Conservation (phyloP, 2,113 vertebrate species). For the Gymnobelideus leadbeateri region DNA sequence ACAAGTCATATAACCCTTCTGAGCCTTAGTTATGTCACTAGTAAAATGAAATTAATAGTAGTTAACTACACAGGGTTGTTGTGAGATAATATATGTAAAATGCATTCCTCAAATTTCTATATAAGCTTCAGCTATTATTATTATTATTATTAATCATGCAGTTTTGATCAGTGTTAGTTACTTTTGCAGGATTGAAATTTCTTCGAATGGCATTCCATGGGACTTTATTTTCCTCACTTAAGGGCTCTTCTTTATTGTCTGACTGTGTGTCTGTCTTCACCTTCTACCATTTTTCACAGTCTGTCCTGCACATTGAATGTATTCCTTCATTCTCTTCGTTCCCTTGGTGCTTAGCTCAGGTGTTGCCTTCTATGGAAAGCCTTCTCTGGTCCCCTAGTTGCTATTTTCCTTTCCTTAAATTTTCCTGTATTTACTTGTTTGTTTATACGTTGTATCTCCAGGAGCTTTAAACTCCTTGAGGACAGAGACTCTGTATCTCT, state of each 20-base stretch:
- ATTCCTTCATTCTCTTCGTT: background rate
- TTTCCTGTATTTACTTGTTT: no score
- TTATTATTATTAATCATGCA: background rate
- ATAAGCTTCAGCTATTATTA: background rate
- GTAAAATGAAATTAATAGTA: background rate
- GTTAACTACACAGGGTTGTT: background rate
- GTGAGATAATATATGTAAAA: background rate
- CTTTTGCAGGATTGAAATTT: background rate
- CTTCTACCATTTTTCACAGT: background rate
- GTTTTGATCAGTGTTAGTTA: background rate
- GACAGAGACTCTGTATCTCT: no score
- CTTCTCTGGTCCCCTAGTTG: no score
- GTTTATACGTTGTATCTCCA: no score
- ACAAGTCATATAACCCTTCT: background rate
- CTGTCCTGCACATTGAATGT: background rate
- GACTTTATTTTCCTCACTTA: background rate
- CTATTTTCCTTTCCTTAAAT: no score
- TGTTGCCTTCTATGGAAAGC: no score
- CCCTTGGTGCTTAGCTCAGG: no score
- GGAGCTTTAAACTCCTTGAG: no score
- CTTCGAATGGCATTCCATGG: background rate
- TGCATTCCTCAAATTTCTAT: background rate
- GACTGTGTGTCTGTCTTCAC: background rate
- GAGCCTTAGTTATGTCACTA: background rate
- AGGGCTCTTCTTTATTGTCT: background rate